phyloP scores from a whole-genome alignment of 1,140 invertebrate species.

The Drosophila ogumai region DNA sequence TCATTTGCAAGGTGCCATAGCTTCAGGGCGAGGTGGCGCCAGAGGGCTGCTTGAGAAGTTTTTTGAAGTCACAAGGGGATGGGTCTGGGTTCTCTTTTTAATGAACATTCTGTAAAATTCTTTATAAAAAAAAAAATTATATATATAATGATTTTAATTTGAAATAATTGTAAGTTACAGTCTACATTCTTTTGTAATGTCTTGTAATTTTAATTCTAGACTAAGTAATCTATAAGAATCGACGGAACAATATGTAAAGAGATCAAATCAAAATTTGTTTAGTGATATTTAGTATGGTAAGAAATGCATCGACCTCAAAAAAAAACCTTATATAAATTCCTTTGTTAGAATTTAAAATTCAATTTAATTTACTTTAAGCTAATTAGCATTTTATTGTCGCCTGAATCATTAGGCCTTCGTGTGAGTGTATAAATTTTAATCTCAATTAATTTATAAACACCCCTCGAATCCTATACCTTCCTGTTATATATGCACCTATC shows the following conservation, averaged over 20 bases:
- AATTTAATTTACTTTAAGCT: no score
- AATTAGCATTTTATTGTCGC: no score
- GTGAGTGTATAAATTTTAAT: background rate
- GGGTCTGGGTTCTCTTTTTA: background rate
- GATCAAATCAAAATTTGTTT: no score
- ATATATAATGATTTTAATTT: background rate
- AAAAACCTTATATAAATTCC: no score
- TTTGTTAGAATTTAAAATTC: no score
- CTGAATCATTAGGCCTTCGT: background rate
- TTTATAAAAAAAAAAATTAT: background rate
- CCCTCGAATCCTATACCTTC: slow-evolving; percentile 8
- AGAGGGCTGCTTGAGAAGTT: slow-evolving; percentile 11
- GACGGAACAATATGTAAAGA: no score
- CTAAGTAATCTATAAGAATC: no score
- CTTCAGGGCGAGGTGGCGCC: slow-evolving; percentile 4
- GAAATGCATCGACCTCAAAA: no score
- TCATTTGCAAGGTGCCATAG: slow-evolving; percentile 15
- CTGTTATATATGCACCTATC: slow-evolving; percentile 17
- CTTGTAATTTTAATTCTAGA: no score
- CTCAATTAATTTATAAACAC: background rate
- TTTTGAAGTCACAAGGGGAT: background rate
- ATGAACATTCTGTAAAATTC: background rate
- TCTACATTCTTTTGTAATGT: background rate
- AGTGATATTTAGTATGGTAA: no score
- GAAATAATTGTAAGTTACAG: background rate